phyloP scores from a whole-genome alignment of 2,797 vertebrate species.

The Pagetopsis macropterus region DNA sequence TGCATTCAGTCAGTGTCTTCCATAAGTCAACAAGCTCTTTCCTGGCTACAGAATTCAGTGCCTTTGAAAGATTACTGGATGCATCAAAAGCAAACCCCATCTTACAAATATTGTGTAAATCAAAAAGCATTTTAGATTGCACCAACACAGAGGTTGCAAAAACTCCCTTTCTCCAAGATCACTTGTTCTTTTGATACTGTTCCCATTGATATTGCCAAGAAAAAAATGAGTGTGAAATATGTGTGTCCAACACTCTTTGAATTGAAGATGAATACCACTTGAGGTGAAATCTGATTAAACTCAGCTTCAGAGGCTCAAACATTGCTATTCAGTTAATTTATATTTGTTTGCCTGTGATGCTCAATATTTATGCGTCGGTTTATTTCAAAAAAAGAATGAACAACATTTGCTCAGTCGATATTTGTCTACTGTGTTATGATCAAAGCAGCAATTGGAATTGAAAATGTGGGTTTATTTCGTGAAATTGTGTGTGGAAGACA shows the following conservation, averaged over 20 bases:
- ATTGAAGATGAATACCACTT: constrained; percentile 38
- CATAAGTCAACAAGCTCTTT: constrained; percentile 18
- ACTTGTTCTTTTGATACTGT: constrained; percentile 55
- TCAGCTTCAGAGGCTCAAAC: constrained; percentile 28
- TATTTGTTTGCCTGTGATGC: constrained; percentile 11
- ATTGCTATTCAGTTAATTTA: constrained; percentile 12
- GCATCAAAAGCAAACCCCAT: constrained; percentile 11
- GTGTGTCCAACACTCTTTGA: constrained; percentile 30
- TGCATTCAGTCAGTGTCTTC: neutral
- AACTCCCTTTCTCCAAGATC: constrained; percentile 30
- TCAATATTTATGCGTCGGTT: constrained; percentile 21
- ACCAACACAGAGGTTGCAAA: constrained; percentile 17
- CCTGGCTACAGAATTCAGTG: neutral
- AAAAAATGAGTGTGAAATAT: constrained; percentile 28
- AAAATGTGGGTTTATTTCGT: neutral
- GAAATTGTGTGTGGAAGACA: neutral
- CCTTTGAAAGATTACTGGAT: constrained; percentile 15
- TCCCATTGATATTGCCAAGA: constrained; percentile 25
- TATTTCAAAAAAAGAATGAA: constrained; percentile 8
- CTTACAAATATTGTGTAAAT: constrained; percentile 42
- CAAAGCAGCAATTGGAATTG: constrained; percentile 8
- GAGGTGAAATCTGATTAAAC: constrained; percentile 41
- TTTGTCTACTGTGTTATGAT: neutral
- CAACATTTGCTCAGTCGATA: constrained; percentile 14
- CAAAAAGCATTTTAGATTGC: constrained; percentile 51